Percentiles rank a stretch among this genome's conserved stretches.
These are phyloP conservation scores for Indicator indicator DNA, from an alignment of 2,113 vertebrate genomes.

Conservation along the genomic window DNA sequence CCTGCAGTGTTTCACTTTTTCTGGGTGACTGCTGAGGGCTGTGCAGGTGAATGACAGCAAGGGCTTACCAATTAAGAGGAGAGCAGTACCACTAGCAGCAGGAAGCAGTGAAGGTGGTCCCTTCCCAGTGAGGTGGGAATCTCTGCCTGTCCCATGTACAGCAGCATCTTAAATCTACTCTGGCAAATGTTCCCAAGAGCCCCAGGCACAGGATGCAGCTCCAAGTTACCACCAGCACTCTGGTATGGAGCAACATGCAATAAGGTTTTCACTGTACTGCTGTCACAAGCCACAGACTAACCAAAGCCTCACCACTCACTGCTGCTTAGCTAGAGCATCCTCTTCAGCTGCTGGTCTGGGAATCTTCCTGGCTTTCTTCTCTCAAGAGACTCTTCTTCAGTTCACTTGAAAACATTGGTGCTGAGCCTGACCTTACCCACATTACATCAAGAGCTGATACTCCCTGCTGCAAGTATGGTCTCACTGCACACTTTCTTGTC, in stretches of 20 bases:
- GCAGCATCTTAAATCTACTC: not conserved
- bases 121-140: not conserved
- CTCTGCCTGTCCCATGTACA: not conserved
- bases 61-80: not conserved
- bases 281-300: not conserved
- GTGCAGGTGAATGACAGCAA: not conserved
- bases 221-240: not conserved
- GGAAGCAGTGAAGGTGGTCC: not conserved
- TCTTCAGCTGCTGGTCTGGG: accelerated
- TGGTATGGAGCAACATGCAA: not conserved
- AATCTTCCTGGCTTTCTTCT: not conserved
- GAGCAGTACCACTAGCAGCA: not conserved
- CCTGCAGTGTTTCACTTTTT: not conserved
- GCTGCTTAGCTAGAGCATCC: not conserved
- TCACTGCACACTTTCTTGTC: accelerated
- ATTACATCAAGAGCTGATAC: not conserved
- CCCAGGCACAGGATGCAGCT: not conserved
- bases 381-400: not conserved
- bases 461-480: accelerated
- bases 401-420: not conserved
- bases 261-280: not conserved
- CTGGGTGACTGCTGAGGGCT: not conserved
- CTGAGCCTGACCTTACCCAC: not conserved
- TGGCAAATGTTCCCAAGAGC: not conserved
- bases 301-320: not conserved